Percentiles rank a stretch among this genome's conserved stretches.
Conservation (phyloP, 2,888 invertebrate species). For the Endomychus coccineus region DNA sequence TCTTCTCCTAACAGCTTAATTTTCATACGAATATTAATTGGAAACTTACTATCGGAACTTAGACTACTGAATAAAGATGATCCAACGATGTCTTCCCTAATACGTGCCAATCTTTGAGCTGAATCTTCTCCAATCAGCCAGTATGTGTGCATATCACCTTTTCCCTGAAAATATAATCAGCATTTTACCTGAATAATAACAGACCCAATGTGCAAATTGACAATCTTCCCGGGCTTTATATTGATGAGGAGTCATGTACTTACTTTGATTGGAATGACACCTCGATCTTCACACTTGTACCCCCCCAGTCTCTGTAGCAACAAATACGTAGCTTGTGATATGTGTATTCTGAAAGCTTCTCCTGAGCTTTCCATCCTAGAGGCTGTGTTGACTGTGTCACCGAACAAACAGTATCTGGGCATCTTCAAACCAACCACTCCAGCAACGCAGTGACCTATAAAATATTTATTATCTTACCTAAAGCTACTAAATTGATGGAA, state of each 20-base stretch:
- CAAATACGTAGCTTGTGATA: constrained; percentile 62
- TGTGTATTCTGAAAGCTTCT: constrained; percentile 66
- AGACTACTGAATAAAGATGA: constrained; percentile 42
- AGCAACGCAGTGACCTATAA: constrained; percentile 64
- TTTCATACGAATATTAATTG: background rate
- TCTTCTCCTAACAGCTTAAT: background rate
- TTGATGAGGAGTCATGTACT: constrained; percentile 3
- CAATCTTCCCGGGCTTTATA: no score
- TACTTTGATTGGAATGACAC: constrained; percentile 67
- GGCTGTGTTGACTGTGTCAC: constrained; percentile 77
- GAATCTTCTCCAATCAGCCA: constrained; percentile 60
- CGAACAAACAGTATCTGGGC: constrained; percentile 78
- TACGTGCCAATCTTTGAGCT: constrained; percentile 40
- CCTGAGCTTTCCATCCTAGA: constrained; percentile 75
- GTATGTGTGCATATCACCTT: constrained; percentile 68
- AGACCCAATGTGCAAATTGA: no score
- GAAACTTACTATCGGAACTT: constrained; percentile 42
- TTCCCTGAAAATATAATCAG: constrained; percentile 49
- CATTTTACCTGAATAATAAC: no score
- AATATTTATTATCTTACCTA: constrained; percentile 1
- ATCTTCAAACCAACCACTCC: constrained; percentile 78
- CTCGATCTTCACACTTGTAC: constrained; percentile 65
- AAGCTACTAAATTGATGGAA: background rate
- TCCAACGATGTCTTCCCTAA: constrained; percentile 42
- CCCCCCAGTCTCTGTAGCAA: constrained; percentile 64